Evolutionary conservation across 1,140 invertebrate genomes (phyloP).

Genomic region (Trachymyrmex septentrionalis): DNA sequence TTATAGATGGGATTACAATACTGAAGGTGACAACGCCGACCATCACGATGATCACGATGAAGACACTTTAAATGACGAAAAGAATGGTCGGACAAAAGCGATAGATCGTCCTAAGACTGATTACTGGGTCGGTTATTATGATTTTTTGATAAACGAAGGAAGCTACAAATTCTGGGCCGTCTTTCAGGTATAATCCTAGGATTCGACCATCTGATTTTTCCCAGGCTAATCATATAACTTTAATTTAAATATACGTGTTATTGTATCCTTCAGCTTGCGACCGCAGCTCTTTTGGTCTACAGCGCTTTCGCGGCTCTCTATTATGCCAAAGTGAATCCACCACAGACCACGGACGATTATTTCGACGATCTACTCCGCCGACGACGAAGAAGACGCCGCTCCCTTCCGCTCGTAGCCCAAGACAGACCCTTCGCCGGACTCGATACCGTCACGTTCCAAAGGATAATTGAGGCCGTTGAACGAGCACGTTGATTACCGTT

Average conservation of each 20-base stretch:
- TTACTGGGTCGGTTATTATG: constrained; percentile 92
- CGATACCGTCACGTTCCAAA: constrained; percentile 81
- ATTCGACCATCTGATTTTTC: not conserved
- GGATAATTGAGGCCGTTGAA: constrained; percentile 84
- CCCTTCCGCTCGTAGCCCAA: constrained; percentile 25
- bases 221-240: no score
- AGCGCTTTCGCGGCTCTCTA: constrained; percentile 94
- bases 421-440: constrained; percentile 77
- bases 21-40: constrained; percentile 62
- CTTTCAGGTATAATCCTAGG: constrained; percentile 89
- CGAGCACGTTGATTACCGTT: constrained; percentile 13
- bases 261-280: constrained; percentile 89
- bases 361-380: constrained; percentile 88
- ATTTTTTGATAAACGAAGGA: constrained; percentile 94
- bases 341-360: constrained; percentile 90
- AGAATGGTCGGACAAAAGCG: constrained; percentile 77
- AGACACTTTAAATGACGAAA: constrained; percentile 65
- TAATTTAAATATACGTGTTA: not conserved
- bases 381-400: constrained; percentile 73
- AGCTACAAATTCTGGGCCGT: constrained; percentile 95
- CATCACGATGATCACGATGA: constrained; percentile 75
- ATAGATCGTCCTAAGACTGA: constrained; percentile 86
- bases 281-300: constrained; percentile 92
- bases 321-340: constrained; percentile 94
- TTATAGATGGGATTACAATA: constrained; percentile 76